A percentile compares a stretch with the other conserved stretches of the same genome.
Conservation (phyloP, 2,888 invertebrate genomes). For the Polymixis flavicincta region DNA sequence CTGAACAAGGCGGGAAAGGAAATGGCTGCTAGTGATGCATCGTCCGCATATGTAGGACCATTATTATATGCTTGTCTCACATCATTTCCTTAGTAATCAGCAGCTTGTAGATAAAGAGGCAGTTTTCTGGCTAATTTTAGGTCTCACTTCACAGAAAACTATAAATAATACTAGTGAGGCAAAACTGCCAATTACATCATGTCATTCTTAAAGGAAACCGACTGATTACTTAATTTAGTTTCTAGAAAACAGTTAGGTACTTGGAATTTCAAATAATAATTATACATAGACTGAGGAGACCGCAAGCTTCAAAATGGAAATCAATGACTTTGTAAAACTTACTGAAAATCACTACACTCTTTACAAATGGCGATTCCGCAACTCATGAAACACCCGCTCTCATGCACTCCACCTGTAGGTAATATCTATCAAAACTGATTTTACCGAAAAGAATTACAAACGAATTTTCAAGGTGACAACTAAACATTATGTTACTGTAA, state of each 20-base stretch:
- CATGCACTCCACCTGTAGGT: not conserved
- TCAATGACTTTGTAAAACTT: slow-evolving; percentile 36
- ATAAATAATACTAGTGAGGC: slow-evolving; percentile 7
- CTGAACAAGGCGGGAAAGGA: slow-evolving; percentile 68
- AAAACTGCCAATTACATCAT: not conserved
- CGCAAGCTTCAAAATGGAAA: slow-evolving; percentile 18
- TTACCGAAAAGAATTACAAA: not conserved
- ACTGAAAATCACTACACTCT: not conserved
- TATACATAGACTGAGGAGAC: not conserved
- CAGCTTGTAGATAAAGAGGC: slow-evolving; percentile 19
- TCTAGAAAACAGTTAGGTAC: not conserved
- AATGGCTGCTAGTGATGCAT: slow-evolving; percentile 69
- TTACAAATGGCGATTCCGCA: slow-evolving; percentile 19
- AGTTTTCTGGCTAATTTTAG: slow-evolving; percentile 42
- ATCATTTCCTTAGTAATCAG: slow-evolving; percentile 63
- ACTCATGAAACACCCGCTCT: slow-evolving; percentile 28
- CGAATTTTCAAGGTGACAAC: slow-evolving; percentile 2
- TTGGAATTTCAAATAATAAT: not conserved
- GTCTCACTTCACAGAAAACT: slow-evolving; percentile 29
- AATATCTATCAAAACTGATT: not conserved
- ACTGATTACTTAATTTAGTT: slow-evolving; percentile 1
- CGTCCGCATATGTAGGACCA: slow-evolving; percentile 62
- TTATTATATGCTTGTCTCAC: slow-evolving; percentile 68
- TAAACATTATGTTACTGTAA: slow-evolving; percentile 4
- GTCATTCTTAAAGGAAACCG: not conserved